Evolutionary conservation across 2,113 vertebrate genomes (phyloP), one percentile per base, ranked within the genome.

Genomic region (Passer montanus): DNA sequence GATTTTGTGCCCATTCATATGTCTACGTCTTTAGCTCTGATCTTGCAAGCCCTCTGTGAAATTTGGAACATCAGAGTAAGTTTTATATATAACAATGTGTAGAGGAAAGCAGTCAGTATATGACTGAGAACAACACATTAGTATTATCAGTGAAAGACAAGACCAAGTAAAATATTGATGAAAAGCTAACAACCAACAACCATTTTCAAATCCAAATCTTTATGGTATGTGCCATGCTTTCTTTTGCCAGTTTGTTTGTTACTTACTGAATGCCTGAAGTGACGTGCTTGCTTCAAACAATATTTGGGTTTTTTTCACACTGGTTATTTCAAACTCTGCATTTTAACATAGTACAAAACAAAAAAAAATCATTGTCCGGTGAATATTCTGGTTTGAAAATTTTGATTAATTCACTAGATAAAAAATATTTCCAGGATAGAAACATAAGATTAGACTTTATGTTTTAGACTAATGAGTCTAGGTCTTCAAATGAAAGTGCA

Each of bases 81-180:
- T 50, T 90, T 74, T 49, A 56, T 21, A 43, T 7, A 14, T 11
- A 84, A 11, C 9, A n/a, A 28, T 10, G 2, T 75, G 17, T 67
- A 55, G 5, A 86, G 39, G 12, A 75, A 4, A 50, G 7, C 33
- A 56, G 22, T 59, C 35, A 63, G 12, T 55, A 50, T n/a, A 19
- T 7, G 14, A 23, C 58, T 50, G 35, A 67, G 28, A 66, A 39
- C 6, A 41, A 55, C 27, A 64, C 0, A 0, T 70, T 31, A 55
- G 3, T 28, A 67, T 20, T 43, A 70, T 18, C 30, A 67, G 13
- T 16, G 31, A 77, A 81, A 47, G 23, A 67, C 37, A 84, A 80
- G 21, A 47, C 76, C 37, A 72, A 8, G 10, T 44, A 53, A 90
- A 41, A 69, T 49, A 19, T n/a, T 16, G 8, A 50, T 1, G 1